Percentiles rank a stretch among this genome's conserved stretches.
Conservation (phyloP, 2,888 invertebrate species). For the Timandra comae region DNA sequence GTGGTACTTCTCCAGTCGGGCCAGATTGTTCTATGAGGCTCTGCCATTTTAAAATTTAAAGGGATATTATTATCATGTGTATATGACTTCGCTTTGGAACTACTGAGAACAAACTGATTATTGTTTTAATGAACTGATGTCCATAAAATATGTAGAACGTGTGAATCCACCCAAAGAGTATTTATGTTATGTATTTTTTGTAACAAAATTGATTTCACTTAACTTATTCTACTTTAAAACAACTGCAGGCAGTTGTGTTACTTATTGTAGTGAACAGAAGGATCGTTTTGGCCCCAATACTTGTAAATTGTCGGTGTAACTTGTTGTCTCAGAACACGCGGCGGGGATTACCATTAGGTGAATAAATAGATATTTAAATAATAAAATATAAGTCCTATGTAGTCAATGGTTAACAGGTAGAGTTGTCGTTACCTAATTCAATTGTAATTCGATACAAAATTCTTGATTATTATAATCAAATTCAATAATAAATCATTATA, state of each 20-base stretch:
- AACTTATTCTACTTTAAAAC: no score
- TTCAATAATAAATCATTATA: conserved; percentile 10
- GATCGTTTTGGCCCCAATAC: conserved; percentile 16
- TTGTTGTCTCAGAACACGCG: conserved; percentile 41
- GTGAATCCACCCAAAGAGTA: no score
- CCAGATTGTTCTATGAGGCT: no score
- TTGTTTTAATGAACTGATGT: no score
- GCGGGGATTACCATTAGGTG: conserved; percentile 55
- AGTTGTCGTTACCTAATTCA: conserved; percentile 44
- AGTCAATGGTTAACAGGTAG: conserved; percentile 72
- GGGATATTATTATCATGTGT: no score
- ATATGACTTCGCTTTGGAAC: no score
- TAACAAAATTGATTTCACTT: no score
- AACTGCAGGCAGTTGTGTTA: conserved; percentile 1
- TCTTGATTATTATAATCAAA: conserved; percentile 41
- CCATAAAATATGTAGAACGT: no score
- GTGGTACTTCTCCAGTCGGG: no score
- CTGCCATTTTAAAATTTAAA: no score
- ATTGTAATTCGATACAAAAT: conserved; percentile 36
- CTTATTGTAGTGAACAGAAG: conserved; percentile 1
- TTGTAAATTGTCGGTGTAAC: conserved; percentile 9
- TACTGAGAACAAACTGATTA: no score
- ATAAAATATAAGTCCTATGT: conserved; percentile 65
- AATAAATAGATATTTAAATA: conserved; percentile 61
- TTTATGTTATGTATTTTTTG: no score